A percentile compares a stretch with the other conserved stretches of the same genome.
phyloP scores from a whole-genome alignment of 1,140 invertebrate species.

The Drosophila pectinifera region DNA sequence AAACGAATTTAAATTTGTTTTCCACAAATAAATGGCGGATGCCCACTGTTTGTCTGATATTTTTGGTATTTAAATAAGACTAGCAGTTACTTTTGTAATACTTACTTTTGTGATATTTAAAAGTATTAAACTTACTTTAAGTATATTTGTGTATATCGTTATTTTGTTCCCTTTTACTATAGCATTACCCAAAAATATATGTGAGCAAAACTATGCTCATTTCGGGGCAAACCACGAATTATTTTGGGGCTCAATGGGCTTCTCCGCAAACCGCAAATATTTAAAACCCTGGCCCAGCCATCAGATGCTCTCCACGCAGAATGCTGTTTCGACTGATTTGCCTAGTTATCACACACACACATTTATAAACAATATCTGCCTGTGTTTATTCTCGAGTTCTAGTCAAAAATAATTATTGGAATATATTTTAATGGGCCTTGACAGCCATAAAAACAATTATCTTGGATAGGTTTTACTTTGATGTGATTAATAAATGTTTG shows the following conservation, averaged over 20 bases:
- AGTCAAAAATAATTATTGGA: slow-evolving; percentile 17
- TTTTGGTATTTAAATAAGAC: slow-evolving; percentile 2
- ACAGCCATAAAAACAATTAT: not conserved
- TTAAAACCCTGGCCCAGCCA: slow-evolving; percentile 34
- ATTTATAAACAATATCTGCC: not conserved
- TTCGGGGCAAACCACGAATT: slow-evolving; percentile 40
- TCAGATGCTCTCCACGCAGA: slow-evolving; percentile 22
- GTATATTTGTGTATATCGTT: not conserved
- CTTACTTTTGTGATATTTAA: not conserved
- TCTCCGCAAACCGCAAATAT: slow-evolving; percentile 50
- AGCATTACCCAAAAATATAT: slow-evolving; percentile 1
- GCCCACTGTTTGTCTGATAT: not conserved
- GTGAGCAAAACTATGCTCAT: slow-evolving; percentile 11
- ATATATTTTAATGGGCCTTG: slow-evolving; percentile 11
- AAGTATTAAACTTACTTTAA: not conserved
- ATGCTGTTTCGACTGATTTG: slow-evolving; percentile 45
- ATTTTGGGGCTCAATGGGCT: slow-evolving; percentile 34
- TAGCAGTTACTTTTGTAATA: too few species aligned
- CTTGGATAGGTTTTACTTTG: not conserved
- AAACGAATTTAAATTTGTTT: slow-evolving; percentile 43
- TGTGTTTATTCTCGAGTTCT: slow-evolving; percentile 8
- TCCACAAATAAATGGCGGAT: not conserved
- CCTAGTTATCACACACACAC: slow-evolving; percentile 41
- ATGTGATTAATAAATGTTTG: slow-evolving; percentile 11
- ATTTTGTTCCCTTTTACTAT: not conserved